Conservation (phyloP, 2,797 vertebrate genomes). For the Leptodactylus fallax region DNA sequence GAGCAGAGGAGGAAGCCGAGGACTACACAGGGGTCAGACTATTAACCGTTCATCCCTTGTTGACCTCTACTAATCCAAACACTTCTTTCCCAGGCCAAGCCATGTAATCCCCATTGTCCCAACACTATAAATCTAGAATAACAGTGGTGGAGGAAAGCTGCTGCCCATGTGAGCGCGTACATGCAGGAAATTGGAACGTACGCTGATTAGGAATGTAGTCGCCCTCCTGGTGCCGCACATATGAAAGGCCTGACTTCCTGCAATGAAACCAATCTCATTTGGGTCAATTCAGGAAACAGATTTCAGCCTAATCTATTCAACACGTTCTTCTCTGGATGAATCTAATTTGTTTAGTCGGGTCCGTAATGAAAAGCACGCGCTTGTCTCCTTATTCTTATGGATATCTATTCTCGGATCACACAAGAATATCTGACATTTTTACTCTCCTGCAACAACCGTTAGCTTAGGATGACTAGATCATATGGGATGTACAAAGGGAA, state of each 20-base stretch:
- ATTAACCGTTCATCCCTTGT: slow-evolving; percentile 12
- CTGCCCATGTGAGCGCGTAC: slow-evolving; percentile 28
- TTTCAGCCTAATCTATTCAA: slow-evolving; percentile 24
- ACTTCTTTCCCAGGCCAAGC: slow-evolving; percentile 11
- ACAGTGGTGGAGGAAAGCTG: not conserved
- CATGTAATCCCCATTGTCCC: slow-evolving; percentile 35
- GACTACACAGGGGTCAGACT: slow-evolving; percentile 22
- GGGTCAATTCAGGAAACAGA: slow-evolving; percentile 31
- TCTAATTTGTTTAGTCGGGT: slow-evolving; percentile 10
- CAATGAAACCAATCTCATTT: slow-evolving; percentile 7
- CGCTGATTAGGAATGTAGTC: slow-evolving; percentile 6
- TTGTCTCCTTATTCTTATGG: not conserved
- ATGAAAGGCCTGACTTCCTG: slow-evolving; percentile 6
- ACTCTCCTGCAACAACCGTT: too few relatives aligned
- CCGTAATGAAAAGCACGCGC: slow-evolving; percentile 36
- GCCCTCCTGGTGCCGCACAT: not conserved
- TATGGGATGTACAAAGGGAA: too few relatives aligned
- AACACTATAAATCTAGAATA: slow-evolving; percentile 42
- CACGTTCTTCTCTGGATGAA: slow-evolving; percentile 16
- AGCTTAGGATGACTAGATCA: too few relatives aligned
- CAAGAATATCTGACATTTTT: too few relatives aligned
- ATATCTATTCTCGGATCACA: not conserved
- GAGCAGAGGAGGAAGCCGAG: not conserved
- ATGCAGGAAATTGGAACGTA: not conserved
- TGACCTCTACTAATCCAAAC: slow-evolving; percentile 43